Evolutionary conservation across 1,140 invertebrate genomes (phyloP).

Genomic region (Zaprionus camerounensis): DNA sequence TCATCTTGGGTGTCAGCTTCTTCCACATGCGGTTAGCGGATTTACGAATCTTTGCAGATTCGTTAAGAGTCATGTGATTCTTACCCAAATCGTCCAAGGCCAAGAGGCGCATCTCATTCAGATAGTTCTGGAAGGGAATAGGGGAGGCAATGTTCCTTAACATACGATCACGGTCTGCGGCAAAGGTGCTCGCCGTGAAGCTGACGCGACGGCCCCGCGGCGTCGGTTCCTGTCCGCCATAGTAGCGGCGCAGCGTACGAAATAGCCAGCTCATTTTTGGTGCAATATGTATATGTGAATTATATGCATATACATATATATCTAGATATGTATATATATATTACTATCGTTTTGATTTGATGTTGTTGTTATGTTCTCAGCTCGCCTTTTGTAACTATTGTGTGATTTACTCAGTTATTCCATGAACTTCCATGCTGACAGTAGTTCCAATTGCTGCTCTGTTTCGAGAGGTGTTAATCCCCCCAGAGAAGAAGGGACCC

Average conservation of each 20-base stretch:
- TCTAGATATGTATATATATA: background rate
- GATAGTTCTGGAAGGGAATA: slow-evolving; percentile 18
- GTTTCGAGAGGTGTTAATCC: slow-evolving; percentile 3
- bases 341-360: background rate
- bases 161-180: background rate
- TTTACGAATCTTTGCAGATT: slow-evolving; percentile 10
- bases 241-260: background rate
- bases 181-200: slow-evolving; percentile 3
- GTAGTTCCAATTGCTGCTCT: background rate
- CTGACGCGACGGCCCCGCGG: background rate
- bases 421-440: background rate
- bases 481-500: background rate
- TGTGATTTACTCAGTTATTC: background rate
- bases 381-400: background rate
- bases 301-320: background rate
- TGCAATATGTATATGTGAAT: background rate
- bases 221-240: background rate
- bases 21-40: background rate
- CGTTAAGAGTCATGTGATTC: background rate
- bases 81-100: background rate
- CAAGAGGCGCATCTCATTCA: slow-evolving; percentile 16
- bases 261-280: background rate
- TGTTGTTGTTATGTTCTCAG: background rate
- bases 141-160: slow-evolving; percentile 23
- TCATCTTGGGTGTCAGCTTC: background rate